phyloP scores from a whole-genome alignment of 2,888 invertebrate species.

The Idaea aversata region DNA sequence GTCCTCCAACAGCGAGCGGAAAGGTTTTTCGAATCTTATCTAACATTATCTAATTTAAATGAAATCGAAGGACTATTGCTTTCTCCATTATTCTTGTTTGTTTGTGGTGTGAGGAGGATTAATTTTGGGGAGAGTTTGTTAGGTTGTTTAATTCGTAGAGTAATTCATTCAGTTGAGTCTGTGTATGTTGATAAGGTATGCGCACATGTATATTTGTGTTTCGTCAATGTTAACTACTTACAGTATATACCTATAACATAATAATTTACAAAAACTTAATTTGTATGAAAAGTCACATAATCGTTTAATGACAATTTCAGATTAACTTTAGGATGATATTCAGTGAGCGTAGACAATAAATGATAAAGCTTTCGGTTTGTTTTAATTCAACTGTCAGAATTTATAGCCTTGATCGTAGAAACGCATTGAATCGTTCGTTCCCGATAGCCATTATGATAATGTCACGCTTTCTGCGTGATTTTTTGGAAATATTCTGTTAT shows the following conservation, averaged over 20 bases:
- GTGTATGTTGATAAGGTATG: no score
- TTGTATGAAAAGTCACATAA: no score
- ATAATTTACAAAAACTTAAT: no score
- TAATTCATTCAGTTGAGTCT: no score
- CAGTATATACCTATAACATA: no score
- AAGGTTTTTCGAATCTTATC: conserved; percentile 64
- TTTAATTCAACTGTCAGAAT: conserved; percentile 10
- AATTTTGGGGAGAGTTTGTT: no score
- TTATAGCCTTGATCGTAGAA: conserved; percentile 9
- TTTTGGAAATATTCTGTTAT: conserved; percentile 1
- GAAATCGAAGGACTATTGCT: conserved; percentile 42
- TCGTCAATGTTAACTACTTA: no score
- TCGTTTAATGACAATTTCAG: conserved; percentile 1
- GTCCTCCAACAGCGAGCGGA: conserved; percentile 52
- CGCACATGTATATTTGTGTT: no score
- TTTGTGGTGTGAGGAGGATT: conserved; percentile 12
- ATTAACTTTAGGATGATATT: neutral
- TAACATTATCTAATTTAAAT: conserved; percentile 48
- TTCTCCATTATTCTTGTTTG: conserved; percentile 30
- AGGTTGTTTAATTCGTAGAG: no score
- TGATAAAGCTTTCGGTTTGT: conserved; percentile 8
- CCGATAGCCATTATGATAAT: conserved; percentile 40
- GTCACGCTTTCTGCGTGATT: conserved; percentile 30
- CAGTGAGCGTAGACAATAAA: neutral
- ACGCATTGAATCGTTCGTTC: conserved; percentile 18